These are phyloP conservation scores for Scaptodrosophila latifasciaeformis DNA, from an alignment of 2,888 invertebrate species.

Conservation along the genomic window DNA sequence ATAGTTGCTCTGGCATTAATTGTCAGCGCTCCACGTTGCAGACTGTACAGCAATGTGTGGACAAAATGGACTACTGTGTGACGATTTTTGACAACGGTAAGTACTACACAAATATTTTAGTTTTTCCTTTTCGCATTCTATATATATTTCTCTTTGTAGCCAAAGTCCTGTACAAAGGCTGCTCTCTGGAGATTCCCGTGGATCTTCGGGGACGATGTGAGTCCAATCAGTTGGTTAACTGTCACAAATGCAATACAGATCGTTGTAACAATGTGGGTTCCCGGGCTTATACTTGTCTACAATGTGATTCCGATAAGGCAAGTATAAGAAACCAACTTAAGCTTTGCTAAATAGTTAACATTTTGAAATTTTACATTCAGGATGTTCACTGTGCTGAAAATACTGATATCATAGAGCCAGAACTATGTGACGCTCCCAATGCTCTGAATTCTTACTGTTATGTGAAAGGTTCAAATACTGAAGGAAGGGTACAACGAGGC, in stretches of 20 bases:
- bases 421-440: constrained; percentile 60
- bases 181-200: constrained; percentile 61
- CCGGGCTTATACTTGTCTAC: constrained; percentile 56
- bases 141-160: constrained; percentile 30
- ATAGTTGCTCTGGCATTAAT: constrained; percentile 66
- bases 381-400: constrained; percentile 56
- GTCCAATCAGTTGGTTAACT: constrained; percentile 34
- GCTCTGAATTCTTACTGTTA: constrained; percentile 69
- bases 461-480: constrained; percentile 44
- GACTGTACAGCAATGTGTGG: constrained; percentile 50
- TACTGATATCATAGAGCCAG: constrained; percentile 37
- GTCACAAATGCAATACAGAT: constrained; percentile 69
- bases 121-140: background rate
- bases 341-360: too few relatives aligned
- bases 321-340: too few relatives aligned
- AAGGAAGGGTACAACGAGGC: constrained; percentile 52
- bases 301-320: constrained; percentile 65
- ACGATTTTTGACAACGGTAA: constrained; percentile 68
- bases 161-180: constrained; percentile 65
- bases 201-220: constrained; percentile 58
- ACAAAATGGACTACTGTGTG: constrained; percentile 70
- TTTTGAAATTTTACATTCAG: too few relatives aligned
- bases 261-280: constrained; percentile 70
- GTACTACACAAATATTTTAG: constrained; percentile 8
- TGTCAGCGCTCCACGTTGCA: constrained; percentile 58